Percentiles rank a stretch among this genome's conserved stretches.
Evolutionary conservation across 2,113 vertebrate genomes (phyloP).

Genomic region (Cyrtonyx montezumae): DNA sequence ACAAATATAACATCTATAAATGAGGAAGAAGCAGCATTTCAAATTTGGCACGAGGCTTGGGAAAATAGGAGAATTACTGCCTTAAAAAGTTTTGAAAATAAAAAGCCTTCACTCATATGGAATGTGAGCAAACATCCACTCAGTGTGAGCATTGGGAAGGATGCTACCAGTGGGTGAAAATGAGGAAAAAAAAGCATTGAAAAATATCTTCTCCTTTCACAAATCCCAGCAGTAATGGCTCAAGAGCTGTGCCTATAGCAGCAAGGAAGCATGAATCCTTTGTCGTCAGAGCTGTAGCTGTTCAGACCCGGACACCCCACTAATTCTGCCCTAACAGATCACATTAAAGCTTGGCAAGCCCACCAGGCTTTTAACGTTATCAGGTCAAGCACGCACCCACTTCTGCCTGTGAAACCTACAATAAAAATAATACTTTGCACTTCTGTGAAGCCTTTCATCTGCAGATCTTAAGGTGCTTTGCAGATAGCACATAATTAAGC

Average conservation of each 20-base stretch:
- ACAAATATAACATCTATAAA: not conserved
- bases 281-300: not conserved
- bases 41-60: not conserved
- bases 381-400: conserved; percentile 6
- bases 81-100: conserved; percentile 8
- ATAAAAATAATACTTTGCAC: not conserved
- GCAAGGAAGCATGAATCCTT: not conserved
- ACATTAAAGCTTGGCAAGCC: conserved; percentile 11
- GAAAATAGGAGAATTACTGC: not conserved
- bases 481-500: not conserved
- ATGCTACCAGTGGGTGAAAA: not conserved
- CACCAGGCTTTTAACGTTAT: conserved; percentile 9
- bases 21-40: not conserved
- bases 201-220: not conserved
- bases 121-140: not conserved
- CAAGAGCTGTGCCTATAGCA: not conserved
- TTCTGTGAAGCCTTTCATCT: not conserved
- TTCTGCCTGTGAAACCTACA: not conserved
- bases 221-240: not conserved
- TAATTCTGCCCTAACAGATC: not conserved
- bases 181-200: not conserved
- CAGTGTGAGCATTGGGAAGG: not conserved
- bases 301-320: not conserved
- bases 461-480: not conserved
- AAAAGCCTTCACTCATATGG: not conserved